phyloP scores from a whole-genome alignment of 2,113 vertebrate species.

The Rostratula benghalensis region DNA sequence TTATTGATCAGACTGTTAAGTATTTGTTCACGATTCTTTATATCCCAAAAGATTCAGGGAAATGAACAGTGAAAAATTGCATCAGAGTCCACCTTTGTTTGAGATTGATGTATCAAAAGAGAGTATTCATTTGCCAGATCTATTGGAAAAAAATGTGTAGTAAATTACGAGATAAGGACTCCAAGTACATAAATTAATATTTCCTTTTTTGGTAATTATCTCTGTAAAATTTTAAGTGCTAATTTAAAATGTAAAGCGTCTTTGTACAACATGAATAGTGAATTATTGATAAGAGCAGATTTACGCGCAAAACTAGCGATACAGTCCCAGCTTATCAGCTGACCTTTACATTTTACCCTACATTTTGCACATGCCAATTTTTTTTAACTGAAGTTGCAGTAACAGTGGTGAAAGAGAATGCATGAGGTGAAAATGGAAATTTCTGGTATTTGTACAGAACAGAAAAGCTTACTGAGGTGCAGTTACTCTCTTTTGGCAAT shows the following conservation, averaged over 20 bases:
- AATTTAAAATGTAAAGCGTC: constrained; percentile 30
- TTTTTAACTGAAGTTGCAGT: constrained; percentile 30
- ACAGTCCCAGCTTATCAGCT: neutral
- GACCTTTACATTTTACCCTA: constrained; percentile 14
- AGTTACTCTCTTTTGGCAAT: neutral
- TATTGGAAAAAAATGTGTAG: constrained; percentile 46
- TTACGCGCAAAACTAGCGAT: neutral
- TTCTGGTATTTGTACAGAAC: constrained; percentile 3
- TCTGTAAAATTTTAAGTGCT: neutral
- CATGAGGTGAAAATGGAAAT: neutral
- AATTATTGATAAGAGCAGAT: constrained; percentile 65
- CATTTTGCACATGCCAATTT: neutral
- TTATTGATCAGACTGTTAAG: constrained; percentile 82
- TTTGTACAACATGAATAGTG: constrained; percentile 38
- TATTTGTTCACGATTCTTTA: constrained; percentile 74
- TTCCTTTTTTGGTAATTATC: neutral
- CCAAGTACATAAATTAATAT: neutral
- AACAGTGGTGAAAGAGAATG: neutral
- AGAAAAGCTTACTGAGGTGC: constrained; percentile 18
- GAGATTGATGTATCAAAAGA: constrained; percentile 42
- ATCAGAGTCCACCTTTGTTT: constrained; percentile 61
- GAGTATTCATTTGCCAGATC: constrained; percentile 9
- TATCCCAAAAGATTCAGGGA: constrained; percentile 75
- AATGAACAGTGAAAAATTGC: constrained; percentile 69
- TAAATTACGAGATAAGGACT: neutral